These are phyloP conservation scores for Hypomesus transpacificus DNA, from an alignment of 2,113 vertebrate genomes.

Conservation along the genomic window DNA sequence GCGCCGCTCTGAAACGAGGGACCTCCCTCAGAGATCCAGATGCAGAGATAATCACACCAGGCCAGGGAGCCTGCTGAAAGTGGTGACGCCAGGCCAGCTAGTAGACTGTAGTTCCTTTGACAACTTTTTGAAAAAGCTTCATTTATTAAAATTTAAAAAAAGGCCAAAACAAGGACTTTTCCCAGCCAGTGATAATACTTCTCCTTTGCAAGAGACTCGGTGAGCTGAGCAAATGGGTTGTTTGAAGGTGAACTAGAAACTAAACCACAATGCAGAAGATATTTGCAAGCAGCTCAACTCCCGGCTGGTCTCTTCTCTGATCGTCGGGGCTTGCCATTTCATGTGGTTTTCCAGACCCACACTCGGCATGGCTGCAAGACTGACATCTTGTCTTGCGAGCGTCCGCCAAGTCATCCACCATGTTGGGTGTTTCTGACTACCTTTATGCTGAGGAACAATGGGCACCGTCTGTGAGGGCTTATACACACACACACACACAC, in stretches of 20 bases:
- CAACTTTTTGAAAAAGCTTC: not conserved
- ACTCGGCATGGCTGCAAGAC: conserved; percentile 20
- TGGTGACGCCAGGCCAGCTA: conserved; percentile 10
- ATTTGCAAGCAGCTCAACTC: conserved; percentile 22
- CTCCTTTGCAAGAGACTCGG: not conserved
- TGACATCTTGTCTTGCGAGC: not conserved
- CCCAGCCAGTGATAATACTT: not conserved
- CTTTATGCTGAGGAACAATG: not conserved
- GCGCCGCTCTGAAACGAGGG: conserved; percentile 47
- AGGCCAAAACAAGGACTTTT: not conserved
- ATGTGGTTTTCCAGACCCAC: conserved; percentile 36
- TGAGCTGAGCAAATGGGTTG: conserved; percentile 3
- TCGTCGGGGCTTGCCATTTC: conserved; percentile 35
- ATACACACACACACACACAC: too few relatives aligned
- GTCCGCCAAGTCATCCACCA: not conserved
- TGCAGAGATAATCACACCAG: conserved; percentile 51
- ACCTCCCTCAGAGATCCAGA: conserved; percentile 54
- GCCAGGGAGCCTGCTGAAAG: conserved; percentile 29
- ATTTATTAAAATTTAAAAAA: not conserved
- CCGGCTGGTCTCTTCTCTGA: conserved; percentile 6
- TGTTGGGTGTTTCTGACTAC: not conserved
- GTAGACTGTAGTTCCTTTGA: not conserved
- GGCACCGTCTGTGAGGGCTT: too few relatives aligned
- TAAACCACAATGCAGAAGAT: conserved; percentile 21
- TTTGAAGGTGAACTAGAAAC: not conserved